phyloP scores from a whole-genome alignment of 2,797 vertebrate genomes.

The Schizopygopsis malacanthus region DNA sequence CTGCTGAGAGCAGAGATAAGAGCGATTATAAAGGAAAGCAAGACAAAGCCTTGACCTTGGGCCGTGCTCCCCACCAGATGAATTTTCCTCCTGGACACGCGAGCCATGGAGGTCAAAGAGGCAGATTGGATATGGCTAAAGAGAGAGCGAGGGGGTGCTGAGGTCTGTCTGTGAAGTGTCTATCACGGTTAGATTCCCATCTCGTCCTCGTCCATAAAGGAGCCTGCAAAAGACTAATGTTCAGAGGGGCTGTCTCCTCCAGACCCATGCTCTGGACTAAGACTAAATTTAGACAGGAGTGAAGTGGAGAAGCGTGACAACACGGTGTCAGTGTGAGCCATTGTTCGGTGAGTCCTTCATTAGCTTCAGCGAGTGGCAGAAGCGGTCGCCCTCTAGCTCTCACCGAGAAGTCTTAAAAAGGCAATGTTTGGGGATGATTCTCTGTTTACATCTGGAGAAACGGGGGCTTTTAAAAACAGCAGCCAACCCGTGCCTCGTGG shows the following conservation, averaged over 20 bases:
- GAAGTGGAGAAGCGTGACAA: constrained; percentile 37
- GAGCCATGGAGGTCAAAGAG: constrained; percentile 35
- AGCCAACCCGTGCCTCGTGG: constrained; percentile 60
- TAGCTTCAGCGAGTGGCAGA: constrained; percentile 78
- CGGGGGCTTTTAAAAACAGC: constrained; percentile 66
- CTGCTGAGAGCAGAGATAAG: constrained; percentile 52
- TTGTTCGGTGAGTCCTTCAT: constrained; percentile 76
- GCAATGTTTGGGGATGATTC: constrained; percentile 91
- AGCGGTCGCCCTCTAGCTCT: constrained; percentile 75
- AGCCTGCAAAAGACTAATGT: constrained; percentile 29
- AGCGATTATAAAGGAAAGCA: constrained; percentile 34
- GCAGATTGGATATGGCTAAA: constrained; percentile 46
- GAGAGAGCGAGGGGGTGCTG: constrained; percentile 23
- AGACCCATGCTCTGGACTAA: constrained; percentile 47
- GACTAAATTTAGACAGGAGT: constrained; percentile 61
- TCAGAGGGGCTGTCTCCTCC: constrained; percentile 46
- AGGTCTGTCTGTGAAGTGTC: constrained; percentile 58
- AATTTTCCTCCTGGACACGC: constrained; percentile 42
- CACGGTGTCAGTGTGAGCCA: constrained; percentile 59
- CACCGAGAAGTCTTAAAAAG: constrained; percentile 93
- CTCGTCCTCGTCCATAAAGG: not conserved
- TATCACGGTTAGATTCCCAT: constrained; percentile 35
- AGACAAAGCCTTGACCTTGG: constrained; percentile 56
- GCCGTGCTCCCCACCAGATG: constrained; percentile 32
- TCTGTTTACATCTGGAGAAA: constrained; percentile 74